Evolutionary conservation across 2,113 vertebrate genomes (phyloP).

Genomic region (Helogale parvula): DNA sequence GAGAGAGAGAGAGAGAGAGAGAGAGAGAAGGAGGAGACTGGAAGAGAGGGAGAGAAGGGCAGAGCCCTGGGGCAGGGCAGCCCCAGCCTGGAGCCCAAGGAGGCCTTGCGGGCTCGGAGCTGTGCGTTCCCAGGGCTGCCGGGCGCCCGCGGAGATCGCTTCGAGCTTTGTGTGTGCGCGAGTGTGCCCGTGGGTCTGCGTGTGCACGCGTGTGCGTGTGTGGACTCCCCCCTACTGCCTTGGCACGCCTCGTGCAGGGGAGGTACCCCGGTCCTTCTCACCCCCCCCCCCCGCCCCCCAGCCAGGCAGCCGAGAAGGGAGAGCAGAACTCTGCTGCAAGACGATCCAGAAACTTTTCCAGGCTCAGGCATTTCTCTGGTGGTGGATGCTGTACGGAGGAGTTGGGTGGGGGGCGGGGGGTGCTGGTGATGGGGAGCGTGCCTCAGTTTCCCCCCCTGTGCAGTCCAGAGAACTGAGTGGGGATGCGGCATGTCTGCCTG

Average conservation of each 20-base stretch:
- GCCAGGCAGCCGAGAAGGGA: not conserved
- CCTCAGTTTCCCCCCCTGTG: slow-evolving; percentile 64
- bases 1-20: not conserved
- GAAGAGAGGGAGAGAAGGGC: slow-evolving; percentile 24
- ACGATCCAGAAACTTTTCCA: slow-evolving; percentile 72
- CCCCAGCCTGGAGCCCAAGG: slow-evolving; percentile 38
- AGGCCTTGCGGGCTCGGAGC: slow-evolving; percentile 49
- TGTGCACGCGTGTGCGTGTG: slow-evolving; percentile 4
- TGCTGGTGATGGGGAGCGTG: not conserved
- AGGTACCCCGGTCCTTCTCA: not conserved
- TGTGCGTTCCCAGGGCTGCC: not conserved
- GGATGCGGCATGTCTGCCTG: not conserved
- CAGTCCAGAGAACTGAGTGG: not conserved
- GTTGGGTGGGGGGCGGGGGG: not conserved
- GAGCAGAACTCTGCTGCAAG: slow-evolving; percentile 59
- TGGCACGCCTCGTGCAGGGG: not conserved
- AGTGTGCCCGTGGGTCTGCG: not conserved
- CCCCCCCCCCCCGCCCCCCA: too few species aligned
- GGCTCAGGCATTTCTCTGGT: not conserved
- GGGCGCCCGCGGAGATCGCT: slow-evolving; percentile 49
- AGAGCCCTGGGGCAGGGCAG: slow-evolving; percentile 35
- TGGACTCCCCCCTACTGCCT: not conserved
- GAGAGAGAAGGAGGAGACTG: not conserved
- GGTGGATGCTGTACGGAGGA: not conserved
- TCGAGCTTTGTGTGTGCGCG: slow-evolving; percentile 28